Conservation (phyloP, 2,113 vertebrate species). For the Dinomys branickii region DNA sequence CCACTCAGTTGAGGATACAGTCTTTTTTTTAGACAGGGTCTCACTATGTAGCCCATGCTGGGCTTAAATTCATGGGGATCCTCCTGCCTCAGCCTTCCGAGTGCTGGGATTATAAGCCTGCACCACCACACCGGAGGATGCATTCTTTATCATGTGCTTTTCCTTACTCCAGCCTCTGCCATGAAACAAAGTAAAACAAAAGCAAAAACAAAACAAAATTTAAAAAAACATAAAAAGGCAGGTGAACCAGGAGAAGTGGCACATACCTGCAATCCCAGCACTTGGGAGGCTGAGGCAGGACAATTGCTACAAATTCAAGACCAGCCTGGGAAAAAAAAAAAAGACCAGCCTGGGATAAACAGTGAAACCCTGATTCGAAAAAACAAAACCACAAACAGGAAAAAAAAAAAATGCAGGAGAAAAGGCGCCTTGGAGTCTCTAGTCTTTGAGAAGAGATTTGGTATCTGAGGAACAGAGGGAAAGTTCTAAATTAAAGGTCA, state of each 20-base stretch:
- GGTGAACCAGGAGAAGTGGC: background rate
- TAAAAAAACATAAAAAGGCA: background rate
- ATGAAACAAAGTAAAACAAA: background rate
- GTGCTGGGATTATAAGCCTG: background rate
- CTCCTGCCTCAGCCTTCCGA: background rate
- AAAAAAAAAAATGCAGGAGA: background rate
- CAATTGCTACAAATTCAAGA: no score
- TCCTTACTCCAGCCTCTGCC: background rate
- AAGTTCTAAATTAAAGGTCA: slow-evolving; percentile 45
- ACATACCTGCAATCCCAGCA: background rate
- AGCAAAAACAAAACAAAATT: no score
- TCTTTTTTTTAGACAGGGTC: background rate
- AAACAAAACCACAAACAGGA: background rate
- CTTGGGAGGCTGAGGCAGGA: background rate
- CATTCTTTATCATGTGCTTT: background rate
- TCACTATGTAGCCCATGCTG: background rate
- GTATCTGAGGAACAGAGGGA: background rate
- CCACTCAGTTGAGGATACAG: background rate
- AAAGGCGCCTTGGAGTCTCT: background rate
- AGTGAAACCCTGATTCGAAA: background rate
- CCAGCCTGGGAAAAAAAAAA: background rate
- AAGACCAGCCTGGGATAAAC: background rate
- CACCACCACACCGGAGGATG: background rate
- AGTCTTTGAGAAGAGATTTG: slow-evolving; percentile 44
- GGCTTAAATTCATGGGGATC: background rate